Evolutionary conservation across 2,888 invertebrate species (phyloP), one percentile per base, ranked within the genome.

Genomic region (Cryptocephalus primarius): DNA sequence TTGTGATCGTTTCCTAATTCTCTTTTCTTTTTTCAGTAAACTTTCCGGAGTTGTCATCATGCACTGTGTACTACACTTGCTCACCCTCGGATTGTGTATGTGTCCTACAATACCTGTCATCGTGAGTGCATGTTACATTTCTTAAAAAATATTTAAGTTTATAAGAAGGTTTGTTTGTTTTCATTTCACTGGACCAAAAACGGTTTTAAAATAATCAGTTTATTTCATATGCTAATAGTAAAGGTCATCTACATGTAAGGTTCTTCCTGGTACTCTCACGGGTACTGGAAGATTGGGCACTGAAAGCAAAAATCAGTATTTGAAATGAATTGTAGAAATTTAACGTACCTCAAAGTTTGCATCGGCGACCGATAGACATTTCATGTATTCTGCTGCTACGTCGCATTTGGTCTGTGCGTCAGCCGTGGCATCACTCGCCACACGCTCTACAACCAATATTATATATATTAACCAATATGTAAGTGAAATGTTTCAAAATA

Each of bases 241-340:
- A 22, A 4, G 8, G 44, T 10, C 22, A 8, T 22, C 39, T 53
- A 22, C 22, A 22, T 22, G 2, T 22, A 2, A 22, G 6, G 2
- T 22, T 22, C 22, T 4, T 22, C 22, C 22, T 22, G 22, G 22
- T 4, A 22, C 22, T 22, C 22, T 54, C 40, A 64, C 8, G 65
- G 64, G 48, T 57, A 64, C 34, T 54, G 52, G 45, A 63, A 64
- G 22, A 59, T 55, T 32, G 60, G 53, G 48, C 65, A 65, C 65
- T 65, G 44, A 53, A 65, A 61, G 40, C 47, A 53, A 53, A 49
- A 47, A 41, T 45, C 43, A 36, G 12, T 22, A 22, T 22, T 22
- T 22, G 22, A n/a, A n/a, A n/a, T 22, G 2, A 2, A 6, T 4
- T 22, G 11, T 36, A 13, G 22, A 33, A 36, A 11, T n/a, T 41